phyloP scores from a whole-genome alignment of 2,797 vertebrate genomes.

The Typhlichthys eigenmanni region DNA sequence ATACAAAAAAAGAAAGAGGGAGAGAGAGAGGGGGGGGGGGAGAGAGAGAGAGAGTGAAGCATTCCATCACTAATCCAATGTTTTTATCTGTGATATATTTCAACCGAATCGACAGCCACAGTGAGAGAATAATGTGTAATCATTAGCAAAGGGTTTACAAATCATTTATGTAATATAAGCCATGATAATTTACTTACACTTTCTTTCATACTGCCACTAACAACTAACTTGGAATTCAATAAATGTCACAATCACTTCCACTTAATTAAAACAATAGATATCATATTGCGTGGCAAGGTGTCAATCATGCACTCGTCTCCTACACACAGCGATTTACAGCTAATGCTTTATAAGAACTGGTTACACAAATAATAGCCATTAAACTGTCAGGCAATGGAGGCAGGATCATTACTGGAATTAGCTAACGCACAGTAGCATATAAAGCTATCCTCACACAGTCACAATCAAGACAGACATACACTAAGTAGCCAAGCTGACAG shows the following conservation, averaged over 20 bases:
- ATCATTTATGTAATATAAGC: slow-evolving; percentile 77
- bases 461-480: background rate
- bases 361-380: slow-evolving; percentile 92
- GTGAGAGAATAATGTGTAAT: slow-evolving; percentile 66
- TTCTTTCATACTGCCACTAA: slow-evolving; percentile 80
- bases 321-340: slow-evolving; percentile 83
- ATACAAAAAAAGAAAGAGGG: background rate
- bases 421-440: slow-evolving; percentile 80
- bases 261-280: slow-evolving; percentile 99
- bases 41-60: background rate
- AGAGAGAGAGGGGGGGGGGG: background rate
- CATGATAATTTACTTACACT: slow-evolving; percentile 66
- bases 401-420: slow-evolving; percentile 90
- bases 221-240: slow-evolving; percentile 86
- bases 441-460: slow-evolving; percentile 61
- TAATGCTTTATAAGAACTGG: slow-evolving; percentile 83
- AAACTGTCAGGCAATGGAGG: slow-evolving; percentile 87
- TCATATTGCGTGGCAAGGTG: slow-evolving; percentile 85
- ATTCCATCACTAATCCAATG: slow-evolving; percentile 47
- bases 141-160: slow-evolving; percentile 72
- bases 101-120: slow-evolving; percentile 56
- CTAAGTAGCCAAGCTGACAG: background rate
- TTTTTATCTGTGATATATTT: slow-evolving; percentile 68
- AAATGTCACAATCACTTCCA: slow-evolving; percentile 90
- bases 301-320: slow-evolving; percentile 88